A percentile compares a stretch with the other conserved stretches of the same genome.
Evolutionary conservation across 2,797 vertebrate species (phyloP).

Genomic region (Neopelma chrysocephalum): DNA sequence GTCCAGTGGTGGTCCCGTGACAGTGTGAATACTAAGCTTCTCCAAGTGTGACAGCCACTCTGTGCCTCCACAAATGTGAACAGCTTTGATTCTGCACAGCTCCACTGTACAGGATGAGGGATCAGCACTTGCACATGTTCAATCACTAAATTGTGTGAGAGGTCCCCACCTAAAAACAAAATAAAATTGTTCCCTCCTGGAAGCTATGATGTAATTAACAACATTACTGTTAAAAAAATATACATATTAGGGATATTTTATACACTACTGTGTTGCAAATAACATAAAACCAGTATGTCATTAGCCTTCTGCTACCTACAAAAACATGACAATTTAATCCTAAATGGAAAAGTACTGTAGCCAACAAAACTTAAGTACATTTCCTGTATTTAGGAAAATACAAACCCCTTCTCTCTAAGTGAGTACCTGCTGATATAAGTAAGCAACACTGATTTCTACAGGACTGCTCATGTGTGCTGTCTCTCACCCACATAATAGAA

Average conservation of each 20-base stretch:
- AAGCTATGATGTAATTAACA: neutral
- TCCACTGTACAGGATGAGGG: neutral
- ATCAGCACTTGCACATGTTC: neutral
- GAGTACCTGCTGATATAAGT: neutral
- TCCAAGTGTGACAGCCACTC: neutral
- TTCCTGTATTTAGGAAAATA: neutral
- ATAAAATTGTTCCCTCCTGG: neutral
- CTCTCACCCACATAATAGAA: neutral
- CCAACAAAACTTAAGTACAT: neutral
- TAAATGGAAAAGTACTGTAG: neutral
- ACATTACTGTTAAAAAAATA: neutral
- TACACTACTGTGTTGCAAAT: neutral
- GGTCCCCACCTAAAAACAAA: neutral
- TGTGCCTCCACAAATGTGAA: neutral
- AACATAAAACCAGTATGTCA: neutral
- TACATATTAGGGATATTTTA: neutral
- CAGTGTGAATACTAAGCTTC: neutral
- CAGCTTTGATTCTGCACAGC: neutral
- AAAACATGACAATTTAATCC: neutral
- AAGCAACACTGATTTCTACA: neutral
- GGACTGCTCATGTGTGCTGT: neutral
- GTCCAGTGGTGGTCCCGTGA: neutral
- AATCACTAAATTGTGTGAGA: neutral
- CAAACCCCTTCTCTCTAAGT: neutral
- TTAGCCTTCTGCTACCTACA: neutral